Base-by-base conservation (phyloP, 2,113 vertebrate genomes). In the Sphaerodactylus townsendi region DNA sequence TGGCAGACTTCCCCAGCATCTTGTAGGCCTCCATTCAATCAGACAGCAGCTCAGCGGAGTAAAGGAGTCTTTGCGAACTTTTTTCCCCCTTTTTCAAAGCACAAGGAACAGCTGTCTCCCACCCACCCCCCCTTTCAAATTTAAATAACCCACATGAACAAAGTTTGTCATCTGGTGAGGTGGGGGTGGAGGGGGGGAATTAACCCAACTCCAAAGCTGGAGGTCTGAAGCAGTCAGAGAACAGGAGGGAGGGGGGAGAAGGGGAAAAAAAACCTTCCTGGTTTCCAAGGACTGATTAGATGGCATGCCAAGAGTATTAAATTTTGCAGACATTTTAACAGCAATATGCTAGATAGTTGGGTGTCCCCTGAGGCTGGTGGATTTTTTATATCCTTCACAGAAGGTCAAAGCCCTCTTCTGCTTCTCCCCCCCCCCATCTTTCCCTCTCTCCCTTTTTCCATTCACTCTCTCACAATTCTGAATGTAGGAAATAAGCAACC, bases 311-410 rank as follows among this genome's bases (percentile, higher is more conserved):
- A 96, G 95, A 95, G 95, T 95, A 95, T 96, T 97, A 98, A 97
- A 98, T 99, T 98, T 97, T 98, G 97, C 96, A 97, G 96, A 96
- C 97, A 97, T 97, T 97, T 98, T 97, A 97, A 97, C 96, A 96
- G 97, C 97, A 97, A 97, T 98, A 98, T 97, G 97, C 96, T 97
- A 96, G 96, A 95, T 97, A 96, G 97, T 97, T 97, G 95, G 94
- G 93, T 95, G 96, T 98, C 98, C 98, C 98, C 93, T 93, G 97
- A 97, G 98, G 97, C 95, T 90, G 95, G 95, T 96, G 96, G 96
- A 97, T 98, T 98, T 98, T 97, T 98, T 97, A 98, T 98, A 97
- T 97, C 97, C 97, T 98, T 98, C 98, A 97, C 95, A 97, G 98
- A 99, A 99, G 98, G 98, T 99, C 98, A 97, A 94, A 96, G 89